These are phyloP conservation scores for Salticus scenicus DNA, from an alignment of 2,888 invertebrate genomes.

Conservation along the genomic window DNA sequence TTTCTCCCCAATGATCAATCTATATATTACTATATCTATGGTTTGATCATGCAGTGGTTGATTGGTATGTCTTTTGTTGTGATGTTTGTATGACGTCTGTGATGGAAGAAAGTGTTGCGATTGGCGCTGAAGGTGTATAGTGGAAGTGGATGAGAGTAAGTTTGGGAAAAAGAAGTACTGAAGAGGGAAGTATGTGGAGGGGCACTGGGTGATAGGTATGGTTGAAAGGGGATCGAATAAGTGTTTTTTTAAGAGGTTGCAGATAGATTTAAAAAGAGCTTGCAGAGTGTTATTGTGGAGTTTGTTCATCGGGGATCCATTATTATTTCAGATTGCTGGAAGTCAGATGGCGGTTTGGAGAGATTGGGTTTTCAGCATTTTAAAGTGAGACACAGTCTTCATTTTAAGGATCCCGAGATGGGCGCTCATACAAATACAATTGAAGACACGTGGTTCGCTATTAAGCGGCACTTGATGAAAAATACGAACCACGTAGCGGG, in stretches of 20 bases:
- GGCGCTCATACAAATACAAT: not conserved
- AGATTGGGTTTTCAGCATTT: no score
- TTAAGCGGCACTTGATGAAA: not conserved
- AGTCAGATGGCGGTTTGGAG: no score
- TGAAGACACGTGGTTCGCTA: not conserved
- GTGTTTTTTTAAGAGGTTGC: not conserved
- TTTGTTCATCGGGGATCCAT: not conserved
- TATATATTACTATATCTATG: no score
- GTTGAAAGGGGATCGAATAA: not conserved
- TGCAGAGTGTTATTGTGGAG: not conserved
- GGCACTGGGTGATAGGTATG: no score
- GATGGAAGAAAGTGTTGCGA: constrained; percentile 8
- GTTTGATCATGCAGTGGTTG: not conserved
- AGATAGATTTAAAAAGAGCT: not conserved
- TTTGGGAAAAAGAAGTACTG: constrained; percentile 1
- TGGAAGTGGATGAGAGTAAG: not conserved
- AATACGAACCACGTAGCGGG: not conserved
- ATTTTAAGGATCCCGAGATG: not conserved
- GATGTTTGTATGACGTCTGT: not conserved
- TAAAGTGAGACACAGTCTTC: not conserved
- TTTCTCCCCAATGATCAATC: no score
- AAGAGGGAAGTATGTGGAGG: not conserved
- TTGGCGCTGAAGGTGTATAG: not conserved
- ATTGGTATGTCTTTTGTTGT: not conserved
- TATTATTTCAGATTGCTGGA: not conserved